Conservation (phyloP, 2,888 invertebrate genomes). For the Busseola fusca region DNA sequence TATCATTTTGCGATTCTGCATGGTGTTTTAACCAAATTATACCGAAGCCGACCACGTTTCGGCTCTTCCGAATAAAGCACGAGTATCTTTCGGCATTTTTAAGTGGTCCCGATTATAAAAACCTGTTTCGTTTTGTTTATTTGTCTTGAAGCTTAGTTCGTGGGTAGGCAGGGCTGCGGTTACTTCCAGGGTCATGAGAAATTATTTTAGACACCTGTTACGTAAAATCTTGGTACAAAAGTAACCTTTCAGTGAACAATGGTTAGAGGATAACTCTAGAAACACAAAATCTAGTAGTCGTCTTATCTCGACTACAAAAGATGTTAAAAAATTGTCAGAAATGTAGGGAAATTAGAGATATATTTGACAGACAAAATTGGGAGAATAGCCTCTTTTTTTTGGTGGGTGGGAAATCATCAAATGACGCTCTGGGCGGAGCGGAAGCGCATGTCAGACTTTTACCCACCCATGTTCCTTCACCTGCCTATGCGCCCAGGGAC, state of each 20-base stretch:
- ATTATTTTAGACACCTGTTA: background rate
- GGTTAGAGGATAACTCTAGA: background rate
- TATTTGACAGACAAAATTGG: too few species aligned
- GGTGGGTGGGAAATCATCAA: too few species aligned
- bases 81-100: slow-evolving; percentile 38
- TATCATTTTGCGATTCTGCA: slow-evolving; percentile 62
- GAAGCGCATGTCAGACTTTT: too few species aligned
- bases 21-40: slow-evolving; percentile 60
- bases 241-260: background rate
- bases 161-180: background rate
- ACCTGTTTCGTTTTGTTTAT: slow-evolving; percentile 53
- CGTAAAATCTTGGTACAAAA: too few species aligned
- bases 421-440: too few species aligned
- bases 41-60: slow-evolving; percentile 47
- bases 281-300: background rate
- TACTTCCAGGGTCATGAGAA: background rate
- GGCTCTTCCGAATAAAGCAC: slow-evolving; percentile 50
- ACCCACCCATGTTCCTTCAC: too few species aligned
- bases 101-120: slow-evolving; percentile 44
- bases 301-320: too few species aligned
- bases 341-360: too few species aligned
- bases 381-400: too few species aligned
- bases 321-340: too few species aligned
- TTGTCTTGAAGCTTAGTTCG: slow-evolving; percentile 23
- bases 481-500: too few species aligned